Percentiles rank a stretch among this genome's conserved stretches.
Conservation (phyloP, 2,888 invertebrate species). For the Yponomeuta sedellus region DNA sequence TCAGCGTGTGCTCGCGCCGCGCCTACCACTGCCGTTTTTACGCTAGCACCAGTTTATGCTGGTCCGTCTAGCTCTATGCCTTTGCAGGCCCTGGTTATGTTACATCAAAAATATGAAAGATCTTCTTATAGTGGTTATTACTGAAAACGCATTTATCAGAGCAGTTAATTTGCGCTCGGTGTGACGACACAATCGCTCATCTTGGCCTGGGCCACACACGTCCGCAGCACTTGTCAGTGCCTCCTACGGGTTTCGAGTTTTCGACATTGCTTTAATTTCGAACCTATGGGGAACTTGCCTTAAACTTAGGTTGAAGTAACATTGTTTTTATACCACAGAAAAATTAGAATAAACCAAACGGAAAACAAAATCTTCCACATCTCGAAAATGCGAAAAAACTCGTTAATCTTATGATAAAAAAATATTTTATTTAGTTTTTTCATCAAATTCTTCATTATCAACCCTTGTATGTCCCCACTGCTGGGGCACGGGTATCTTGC, state of each 20-base stretch:
- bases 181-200: conserved; percentile 70
- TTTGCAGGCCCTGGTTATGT: conserved; percentile 20
- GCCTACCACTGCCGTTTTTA: conserved; percentile 38
- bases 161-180: conserved; percentile 68
- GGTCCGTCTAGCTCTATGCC: conserved; percentile 30
- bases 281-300: background rate
- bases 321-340: background rate
- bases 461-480: no score
- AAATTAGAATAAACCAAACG: background rate
- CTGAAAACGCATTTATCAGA: conserved; percentile 63
- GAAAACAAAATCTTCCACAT: background rate
- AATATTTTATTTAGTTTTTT: no score
- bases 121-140: conserved; percentile 39
- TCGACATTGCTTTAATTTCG: background rate
- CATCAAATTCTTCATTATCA: no score
- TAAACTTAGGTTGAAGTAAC: background rate
- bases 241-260: background rate
- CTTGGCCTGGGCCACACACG: conserved; percentile 19
- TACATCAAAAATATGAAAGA: conserved; percentile 21
- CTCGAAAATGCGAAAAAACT: no score
- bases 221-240: conserved; percentile 13
- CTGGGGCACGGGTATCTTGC: no score
- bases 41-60: conserved; percentile 29
- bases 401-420: no score
- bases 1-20: conserved; percentile 52